Evolutionary conservation across 2,888 invertebrate genomes (phyloP), one percentile per base, ranked within the genome.

Genomic region (Caenorhabditis becei): DNA sequence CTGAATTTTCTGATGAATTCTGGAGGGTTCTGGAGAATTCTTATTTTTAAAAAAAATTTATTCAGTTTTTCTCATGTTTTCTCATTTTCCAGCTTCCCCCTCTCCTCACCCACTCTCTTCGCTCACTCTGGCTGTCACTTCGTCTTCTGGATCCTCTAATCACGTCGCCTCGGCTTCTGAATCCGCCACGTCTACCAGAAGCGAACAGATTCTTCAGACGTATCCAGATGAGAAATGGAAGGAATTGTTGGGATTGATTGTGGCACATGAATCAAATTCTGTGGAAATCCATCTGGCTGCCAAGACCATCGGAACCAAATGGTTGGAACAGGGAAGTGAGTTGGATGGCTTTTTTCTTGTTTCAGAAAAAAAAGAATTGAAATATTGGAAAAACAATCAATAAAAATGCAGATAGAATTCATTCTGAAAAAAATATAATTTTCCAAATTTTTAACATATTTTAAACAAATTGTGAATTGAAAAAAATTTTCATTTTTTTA

Each of bases 191-290:
- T 37, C 20, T 8, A 44, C 14, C 11, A 24, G 51, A 20, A 54
- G 72, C 26, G 37, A 53, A 4, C 3, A 11, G 10, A 47, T 72
- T n/a, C 10, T 66, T 18, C 7, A 56, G 1, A 35, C 59, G 1
- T 79, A 72, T 28, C 78, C 78, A 14, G 78, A 72, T 32, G 53
- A 67, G 18, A 79, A 79, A 44, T 79, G 78, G 78, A 47, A 23
- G 51, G 66, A 56, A 20, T 24, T 79, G 28, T 49, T 79, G 10
- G 78, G 78, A 20, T 47, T 72, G 26, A 54, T 79, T 2, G 37
- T 78, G 23, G 58, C 71, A 24, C 66, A 66, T 11, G 59, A 66
- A 53, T 5, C 51, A 10, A 41, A 37, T 32, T n/a, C 18, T 2
- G 41, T n/a, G 10, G 53, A 65, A 14, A 28, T 70, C 2, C 26